Evolutionary conservation across 2,888 invertebrate genomes (phyloP), one percentile per base, ranked within the genome.

Genomic region (Melanargia galathea): DNA sequence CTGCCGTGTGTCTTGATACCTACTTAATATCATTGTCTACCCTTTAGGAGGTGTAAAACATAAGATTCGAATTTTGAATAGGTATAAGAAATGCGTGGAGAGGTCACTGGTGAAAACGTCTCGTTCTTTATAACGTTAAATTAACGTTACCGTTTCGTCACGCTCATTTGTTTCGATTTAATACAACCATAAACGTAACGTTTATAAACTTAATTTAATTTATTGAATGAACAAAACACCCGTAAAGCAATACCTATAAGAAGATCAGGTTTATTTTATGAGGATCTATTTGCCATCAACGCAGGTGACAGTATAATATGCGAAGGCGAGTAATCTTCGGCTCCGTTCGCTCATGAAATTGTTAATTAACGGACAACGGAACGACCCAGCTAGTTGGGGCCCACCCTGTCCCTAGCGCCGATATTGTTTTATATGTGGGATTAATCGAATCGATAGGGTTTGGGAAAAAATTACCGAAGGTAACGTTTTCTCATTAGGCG

Each of bases 321-420:
- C 69, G 71, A 35, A 35, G 66, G 63, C 61, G 60, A 60, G 68
- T 72, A 75, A 75, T 76, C 72, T 71, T 69, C 68, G 63, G 69
- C 73, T 71, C 71, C 75, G 69, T 66, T 74, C 75, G 72, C 69
- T 78, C 83, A 76, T 80, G 77, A 83, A 83, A 82, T 77, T 77
- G 80, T 80, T 81, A 79, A 82, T 82, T 82, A 82, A 77, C 76
- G 70, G 65, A 73, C 71, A 73, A 66, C 61, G 69, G 59, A 66
- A 67, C 67, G 65, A 62, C 61, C 58, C 38, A 46, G 33, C 48
- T 68, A 56, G 69, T 68, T 66, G 59, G 63, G 38, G 20, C 62
- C 46, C 52, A 33, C 54, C 64, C 62, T 62, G 62, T 40, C 54
- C 64, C 62, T 62, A 63, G 62, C 43, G 64, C 66, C 67, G 67